Conservation (phyloP, 1,140 invertebrate genomes). For the Arion vulgaris region DNA sequence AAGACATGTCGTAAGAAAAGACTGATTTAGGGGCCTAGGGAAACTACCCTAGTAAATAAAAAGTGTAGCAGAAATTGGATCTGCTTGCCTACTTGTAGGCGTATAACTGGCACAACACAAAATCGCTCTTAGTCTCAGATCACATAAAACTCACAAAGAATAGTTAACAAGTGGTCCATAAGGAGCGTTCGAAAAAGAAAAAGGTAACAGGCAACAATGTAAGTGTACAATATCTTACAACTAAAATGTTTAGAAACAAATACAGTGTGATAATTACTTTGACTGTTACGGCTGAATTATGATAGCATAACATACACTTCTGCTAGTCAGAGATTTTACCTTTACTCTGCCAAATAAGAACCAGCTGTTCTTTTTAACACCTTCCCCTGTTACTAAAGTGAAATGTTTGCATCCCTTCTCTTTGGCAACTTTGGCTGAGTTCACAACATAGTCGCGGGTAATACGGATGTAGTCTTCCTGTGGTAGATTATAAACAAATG, state of each 20-base stretch:
- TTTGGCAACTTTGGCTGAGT: not conserved
- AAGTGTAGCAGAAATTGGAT: no score
- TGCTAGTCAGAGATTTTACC: not conserved
- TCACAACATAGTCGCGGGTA: not conserved
- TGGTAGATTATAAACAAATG: not conserved
- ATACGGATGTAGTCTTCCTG: conserved; percentile 11
- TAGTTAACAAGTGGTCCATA: no score
- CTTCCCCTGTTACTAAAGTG: not conserved
- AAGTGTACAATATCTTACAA: not conserved
- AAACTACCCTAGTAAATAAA: no score
- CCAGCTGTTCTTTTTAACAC: not conserved
- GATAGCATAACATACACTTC: not conserved
- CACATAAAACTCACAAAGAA: no score
- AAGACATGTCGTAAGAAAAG: no score
- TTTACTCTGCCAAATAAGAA: conserved; percentile 11
- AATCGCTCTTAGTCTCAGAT: no score
- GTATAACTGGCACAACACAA: no score
- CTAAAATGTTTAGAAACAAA: not conserved
- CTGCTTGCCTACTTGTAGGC: no score
- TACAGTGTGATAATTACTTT: not conserved
- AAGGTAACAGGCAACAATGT: not conserved
- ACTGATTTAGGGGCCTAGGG: no score
- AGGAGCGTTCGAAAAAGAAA: no score
- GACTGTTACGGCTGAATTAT: not conserved
- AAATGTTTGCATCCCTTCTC: not conserved